Percentiles rank a stretch among this genome's conserved stretches.
Evolutionary conservation across 2,888 invertebrate species (phyloP).

Genomic region (Acronicta leporina): DNA sequence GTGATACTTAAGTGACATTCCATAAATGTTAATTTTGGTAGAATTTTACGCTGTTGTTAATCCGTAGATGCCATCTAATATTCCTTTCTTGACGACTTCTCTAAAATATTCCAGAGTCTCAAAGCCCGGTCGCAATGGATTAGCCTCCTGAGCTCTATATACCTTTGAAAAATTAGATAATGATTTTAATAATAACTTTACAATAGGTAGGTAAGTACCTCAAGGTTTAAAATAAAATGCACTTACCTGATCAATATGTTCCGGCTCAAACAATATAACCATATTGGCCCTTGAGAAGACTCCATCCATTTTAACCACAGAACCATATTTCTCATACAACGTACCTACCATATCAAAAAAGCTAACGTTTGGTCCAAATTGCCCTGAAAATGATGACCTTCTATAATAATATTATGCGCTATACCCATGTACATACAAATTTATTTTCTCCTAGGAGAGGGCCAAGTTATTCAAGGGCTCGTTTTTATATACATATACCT

Average conservation of each 20-base stretch:
- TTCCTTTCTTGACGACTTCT: constrained; percentile 69
- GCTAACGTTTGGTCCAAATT: constrained; percentile 69
- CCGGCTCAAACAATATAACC: constrained; percentile 77
- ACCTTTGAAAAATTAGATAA: constrained; percentile 62
- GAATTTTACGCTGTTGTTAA: constrained; percentile 75
- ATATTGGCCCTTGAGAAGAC: constrained; percentile 70
- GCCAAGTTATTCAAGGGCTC: too few species aligned
- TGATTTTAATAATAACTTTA: background rate
- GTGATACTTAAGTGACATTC: background rate
- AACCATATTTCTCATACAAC: constrained; percentile 72
- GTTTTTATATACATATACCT: too few species aligned
- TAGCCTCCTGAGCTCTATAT: constrained; percentile 79
- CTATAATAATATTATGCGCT: too few species aligned
- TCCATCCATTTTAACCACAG: constrained; percentile 76
- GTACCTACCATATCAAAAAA: constrained; percentile 65
- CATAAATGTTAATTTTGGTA: background rate
- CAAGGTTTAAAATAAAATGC: background rate
- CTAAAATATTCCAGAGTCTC: constrained; percentile 77
- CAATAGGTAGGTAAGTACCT: background rate
- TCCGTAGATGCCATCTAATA: constrained; percentile 76
- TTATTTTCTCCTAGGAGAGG: too few species aligned
- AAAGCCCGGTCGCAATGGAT: constrained; percentile 80
- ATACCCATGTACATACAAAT: too few species aligned
- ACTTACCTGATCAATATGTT: constrained; percentile 76
- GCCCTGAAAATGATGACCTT: constrained; percentile 62